These are phyloP conservation scores for Disparrhopalites patrizii DNA, from an alignment of 2,888 invertebrate genomes.

Conservation along the genomic window DNA sequence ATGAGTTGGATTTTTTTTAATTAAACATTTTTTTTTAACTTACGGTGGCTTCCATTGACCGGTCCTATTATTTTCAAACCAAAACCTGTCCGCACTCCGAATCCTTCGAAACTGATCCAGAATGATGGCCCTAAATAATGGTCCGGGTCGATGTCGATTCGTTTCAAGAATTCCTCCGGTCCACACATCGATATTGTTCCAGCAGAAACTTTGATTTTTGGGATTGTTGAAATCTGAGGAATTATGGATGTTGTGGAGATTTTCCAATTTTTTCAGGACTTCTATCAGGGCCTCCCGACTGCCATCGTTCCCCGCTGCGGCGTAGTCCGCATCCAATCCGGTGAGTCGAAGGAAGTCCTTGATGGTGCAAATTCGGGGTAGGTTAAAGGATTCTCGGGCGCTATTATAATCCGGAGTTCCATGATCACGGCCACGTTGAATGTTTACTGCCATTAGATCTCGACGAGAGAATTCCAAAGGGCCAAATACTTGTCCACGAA, in stretches of 20 bases:
- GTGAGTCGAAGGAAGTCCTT: conserved; percentile 48
- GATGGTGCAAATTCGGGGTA: conserved; percentile 50
- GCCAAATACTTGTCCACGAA: conserved; percentile 59
- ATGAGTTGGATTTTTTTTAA: too few species aligned
- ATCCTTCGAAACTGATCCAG: conserved; percentile 58
- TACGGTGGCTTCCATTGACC: conserved; percentile 43
- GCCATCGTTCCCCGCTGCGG: neutral
- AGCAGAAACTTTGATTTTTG: conserved; percentile 31
- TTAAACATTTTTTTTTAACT: too few species aligned
- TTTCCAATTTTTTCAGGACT: neutral
- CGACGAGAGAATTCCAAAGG: conserved; percentile 59
- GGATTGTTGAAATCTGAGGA: neutral
- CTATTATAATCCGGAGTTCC: conserved; percentile 60
- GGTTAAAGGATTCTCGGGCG: conserved; percentile 55
- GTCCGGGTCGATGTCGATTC: conserved; percentile 54
- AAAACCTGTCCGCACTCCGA: conserved; percentile 59
- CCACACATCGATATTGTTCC: conserved; percentile 58
- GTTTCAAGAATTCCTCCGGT: conserved; percentile 60
- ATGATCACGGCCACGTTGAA: conserved; percentile 58
- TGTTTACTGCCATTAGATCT: conserved; percentile 60
- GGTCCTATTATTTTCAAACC: conserved; percentile 56
- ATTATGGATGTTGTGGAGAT: neutral
- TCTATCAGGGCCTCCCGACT: neutral
- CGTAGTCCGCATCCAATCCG: neutral
- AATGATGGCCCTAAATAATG: conserved; percentile 56